A percentile compares a stretch with the other conserved stretches of the same genome.
phyloP scores from a whole-genome alignment of 1,140 invertebrate species.

The Campodea augens region DNA sequence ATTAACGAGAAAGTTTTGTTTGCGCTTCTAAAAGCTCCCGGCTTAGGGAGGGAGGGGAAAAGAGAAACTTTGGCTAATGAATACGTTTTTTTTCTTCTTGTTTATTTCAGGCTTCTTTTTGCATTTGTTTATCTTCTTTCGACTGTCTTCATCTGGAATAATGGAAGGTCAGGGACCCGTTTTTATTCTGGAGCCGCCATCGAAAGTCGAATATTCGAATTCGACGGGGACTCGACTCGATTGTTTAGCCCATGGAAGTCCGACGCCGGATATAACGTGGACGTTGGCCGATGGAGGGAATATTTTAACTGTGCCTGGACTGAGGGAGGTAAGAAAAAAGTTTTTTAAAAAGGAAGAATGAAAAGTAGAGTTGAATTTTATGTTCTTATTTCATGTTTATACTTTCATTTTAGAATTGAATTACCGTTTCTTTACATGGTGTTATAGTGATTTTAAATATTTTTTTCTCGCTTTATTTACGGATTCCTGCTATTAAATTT shows the following conservation, averaged over 20 bases:
- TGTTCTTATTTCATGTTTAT: too few species aligned
- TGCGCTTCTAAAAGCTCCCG: background rate
- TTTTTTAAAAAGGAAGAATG: too few species aligned
- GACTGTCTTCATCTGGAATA: background rate
- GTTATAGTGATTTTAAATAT: too few species aligned
- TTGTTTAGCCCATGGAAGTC: constrained; percentile 23
- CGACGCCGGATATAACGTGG: constrained; percentile 22
- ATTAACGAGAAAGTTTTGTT: too few species aligned
- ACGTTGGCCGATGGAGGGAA: constrained; percentile 19
- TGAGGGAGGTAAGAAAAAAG: constrained; percentile 22
- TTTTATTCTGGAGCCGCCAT: constrained; percentile 23
- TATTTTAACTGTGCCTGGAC: constrained; percentile 24
- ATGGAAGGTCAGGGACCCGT: constrained; percentile 19
- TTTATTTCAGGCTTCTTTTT: background rate
- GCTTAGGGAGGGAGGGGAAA: background rate
- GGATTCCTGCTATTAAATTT: too few species aligned
- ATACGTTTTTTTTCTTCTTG: too few species aligned
- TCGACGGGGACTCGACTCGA: constrained; percentile 19
- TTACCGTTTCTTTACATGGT: too few species aligned
- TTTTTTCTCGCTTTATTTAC: too few species aligned
- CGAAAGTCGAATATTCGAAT: constrained; percentile 23
- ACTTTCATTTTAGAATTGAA: too few species aligned
- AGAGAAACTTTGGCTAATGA: too few species aligned
- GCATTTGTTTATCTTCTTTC: background rate
- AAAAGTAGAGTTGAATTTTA: too few species aligned